Conservation (phyloP, 1,140 invertebrate species). For the Zaprionus taronus region DNA sequence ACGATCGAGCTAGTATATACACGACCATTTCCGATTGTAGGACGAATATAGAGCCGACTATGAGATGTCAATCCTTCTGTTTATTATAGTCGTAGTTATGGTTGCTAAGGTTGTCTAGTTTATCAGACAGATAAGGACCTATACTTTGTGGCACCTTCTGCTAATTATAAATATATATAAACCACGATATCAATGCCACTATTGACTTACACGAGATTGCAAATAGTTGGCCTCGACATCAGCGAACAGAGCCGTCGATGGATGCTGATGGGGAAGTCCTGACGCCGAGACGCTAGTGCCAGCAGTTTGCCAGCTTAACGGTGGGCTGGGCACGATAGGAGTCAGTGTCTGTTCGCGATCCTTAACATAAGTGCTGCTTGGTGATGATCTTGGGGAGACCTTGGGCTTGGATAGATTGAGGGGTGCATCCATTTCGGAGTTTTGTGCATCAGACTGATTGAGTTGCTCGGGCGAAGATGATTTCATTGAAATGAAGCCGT, state of each 20-base stretch:
- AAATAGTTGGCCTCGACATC: constrained; percentile 59
- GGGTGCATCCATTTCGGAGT: constrained; percentile 89
- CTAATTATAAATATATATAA: not conserved
- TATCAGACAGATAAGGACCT: too few relatives aligned
- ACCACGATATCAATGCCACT: too few relatives aligned
- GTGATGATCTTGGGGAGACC: constrained; percentile 84
- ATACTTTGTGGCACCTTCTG: too few relatives aligned
- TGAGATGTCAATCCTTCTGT: too few relatives aligned
- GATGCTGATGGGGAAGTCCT: constrained; percentile 23
- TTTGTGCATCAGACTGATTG: constrained; percentile 33
- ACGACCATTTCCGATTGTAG: too few relatives aligned
- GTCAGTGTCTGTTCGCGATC: constrained; percentile 48
- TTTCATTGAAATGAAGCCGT: constrained; percentile 33
- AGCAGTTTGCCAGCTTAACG: constrained; percentile 78
- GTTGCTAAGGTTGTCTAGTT: too few relatives aligned
- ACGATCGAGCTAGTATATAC: too few relatives aligned
- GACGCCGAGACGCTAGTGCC: not conserved
- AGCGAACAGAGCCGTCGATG: constrained; percentile 32
- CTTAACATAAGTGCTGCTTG: constrained; percentile 26
- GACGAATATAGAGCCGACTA: too few relatives aligned
- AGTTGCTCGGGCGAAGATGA: constrained; percentile 45
- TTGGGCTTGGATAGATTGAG: constrained; percentile 96
- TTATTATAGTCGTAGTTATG: too few relatives aligned
- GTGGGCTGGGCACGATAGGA: constrained; percentile 70
- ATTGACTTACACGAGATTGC: constrained; percentile 58